Evolutionary conservation across 2,113 vertebrate genomes (phyloP).

Genomic region (Cnemophilus loriae): DNA sequence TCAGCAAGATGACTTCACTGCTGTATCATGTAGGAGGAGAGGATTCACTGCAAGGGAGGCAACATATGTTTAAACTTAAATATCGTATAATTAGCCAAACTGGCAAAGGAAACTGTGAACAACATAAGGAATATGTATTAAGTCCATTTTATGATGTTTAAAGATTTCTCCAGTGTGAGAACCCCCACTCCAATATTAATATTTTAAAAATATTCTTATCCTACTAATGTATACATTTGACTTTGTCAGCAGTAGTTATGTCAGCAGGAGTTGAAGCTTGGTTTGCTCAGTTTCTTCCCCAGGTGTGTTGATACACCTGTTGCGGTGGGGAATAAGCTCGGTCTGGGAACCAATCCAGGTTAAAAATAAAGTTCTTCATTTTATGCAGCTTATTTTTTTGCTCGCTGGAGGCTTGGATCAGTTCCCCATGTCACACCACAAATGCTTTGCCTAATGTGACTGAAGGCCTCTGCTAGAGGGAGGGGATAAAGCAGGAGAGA

Average conservation of each 20-base stretch:
- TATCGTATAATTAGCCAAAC: slow-evolving; percentile 61
- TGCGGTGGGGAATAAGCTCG: not conserved
- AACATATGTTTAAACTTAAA: slow-evolving; percentile 69
- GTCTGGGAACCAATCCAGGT: not conserved
- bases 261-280: not conserved
- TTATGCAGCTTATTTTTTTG: not conserved
- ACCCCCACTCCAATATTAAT: not conserved
- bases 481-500: not conserved
- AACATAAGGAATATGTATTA: slow-evolving; percentile 51
- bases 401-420: not conserved
- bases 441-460: not conserved
- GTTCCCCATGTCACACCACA: not conserved
- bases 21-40: slow-evolving; percentile 60
- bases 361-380: not conserved
- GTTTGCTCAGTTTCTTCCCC: not conserved
- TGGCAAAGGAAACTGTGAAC: slow-evolving; percentile 65
- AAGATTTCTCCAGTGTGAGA: not conserved
- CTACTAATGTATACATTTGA: not conserved
- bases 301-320: slow-evolving; percentile 25
- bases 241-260: not conserved
- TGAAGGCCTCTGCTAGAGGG: not conserved
- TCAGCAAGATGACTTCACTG: slow-evolving; percentile 53
- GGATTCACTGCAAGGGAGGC: slow-evolving; percentile 62
- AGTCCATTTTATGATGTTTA: slow-evolving; percentile 38
- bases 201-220: not conserved